phyloP scores from a whole-genome alignment of 2,888 invertebrate species.

The Apamea sordens region DNA sequence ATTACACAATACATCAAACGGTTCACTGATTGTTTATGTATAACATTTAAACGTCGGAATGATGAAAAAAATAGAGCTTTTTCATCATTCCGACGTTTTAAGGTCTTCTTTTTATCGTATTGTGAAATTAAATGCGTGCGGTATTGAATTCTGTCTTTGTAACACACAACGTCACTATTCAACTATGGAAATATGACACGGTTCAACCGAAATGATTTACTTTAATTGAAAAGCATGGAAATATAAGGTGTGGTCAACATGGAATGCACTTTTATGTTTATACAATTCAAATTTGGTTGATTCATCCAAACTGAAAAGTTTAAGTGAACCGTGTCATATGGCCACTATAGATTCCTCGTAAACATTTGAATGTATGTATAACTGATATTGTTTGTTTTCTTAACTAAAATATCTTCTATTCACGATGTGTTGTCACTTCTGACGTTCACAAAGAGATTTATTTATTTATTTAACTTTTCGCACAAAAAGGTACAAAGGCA shows the following conservation, averaged over 20 bases:
- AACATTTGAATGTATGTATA: conserved; percentile 5
- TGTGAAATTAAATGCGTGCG: conserved; percentile 11
- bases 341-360: not conserved
- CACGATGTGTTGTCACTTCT: not conserved
- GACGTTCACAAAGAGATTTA: no score
- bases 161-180: no score
- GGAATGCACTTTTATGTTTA: not conserved
- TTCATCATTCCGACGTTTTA: no score
- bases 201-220: conserved; percentile 22
- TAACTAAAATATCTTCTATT: conserved; percentile 32
- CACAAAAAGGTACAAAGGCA: no score
- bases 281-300: conserved; percentile 1
- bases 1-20: conserved; percentile 45
- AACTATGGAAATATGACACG: conserved; percentile 10
- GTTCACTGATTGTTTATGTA: conserved; percentile 24
- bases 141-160: conserved; percentile 6
- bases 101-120: conserved; percentile 30
- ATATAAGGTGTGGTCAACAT: not conserved
- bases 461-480: no score
- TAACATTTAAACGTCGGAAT: conserved; percentile 19
- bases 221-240: not conserved
- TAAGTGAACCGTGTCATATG: not conserved
- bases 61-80: conserved; percentile 25
- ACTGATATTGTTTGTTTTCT: conserved; percentile 35
- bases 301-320: not conserved